Evolutionary conservation across 2,888 invertebrate genomes (phyloP), one percentile per base, ranked within the genome.

Genomic region (Eupeodes luniger): DNA sequence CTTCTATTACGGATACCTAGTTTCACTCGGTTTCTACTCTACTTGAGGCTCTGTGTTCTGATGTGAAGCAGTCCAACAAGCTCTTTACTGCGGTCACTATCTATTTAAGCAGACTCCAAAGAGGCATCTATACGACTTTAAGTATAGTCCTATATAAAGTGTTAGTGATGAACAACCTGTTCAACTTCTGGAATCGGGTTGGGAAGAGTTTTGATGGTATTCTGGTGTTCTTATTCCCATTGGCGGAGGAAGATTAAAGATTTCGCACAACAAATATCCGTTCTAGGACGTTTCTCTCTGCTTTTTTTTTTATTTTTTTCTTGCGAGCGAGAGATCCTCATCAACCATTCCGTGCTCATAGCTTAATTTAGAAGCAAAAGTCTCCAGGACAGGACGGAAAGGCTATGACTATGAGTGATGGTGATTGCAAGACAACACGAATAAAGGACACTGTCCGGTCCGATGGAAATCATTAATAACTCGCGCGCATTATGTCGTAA

Each of bases 301-400:
- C 11, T 11, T 11, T 66, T 40, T 40, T 40, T 57, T 11, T 0
- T 11, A n/a, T 19, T 49, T 4, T 36, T n/a, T 36, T 19, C n/a
- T 11, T n/a, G 27, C 27, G 2, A 9, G 44, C 6, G 2, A 11
- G 6, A 27, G 53, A 44, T 34, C 36, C 77, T 84, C 81, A 77
- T 81, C 85, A 78, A 85, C 91, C 89, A 90, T 91, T 91, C 91
- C 91, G 90, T 90, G 86, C 84, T 88, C 81, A 84, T 84, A 85
- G 88, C 88, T 89, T 81, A 89, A 84, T 88, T 85, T 84, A 85
- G 85, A 88, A 84, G 67, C 77, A 74, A 82, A n/a, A 55, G 62
- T 74, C 61, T 27, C 27, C 27, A 27, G 27, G 27, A 27, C 62
- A 69, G 61, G 79, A 80, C 83, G 85, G 85, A 81, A 81, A 86